phyloP scores from a whole-genome alignment of 2,797 vertebrate species.

The Taeniopygia guttata region DNA sequence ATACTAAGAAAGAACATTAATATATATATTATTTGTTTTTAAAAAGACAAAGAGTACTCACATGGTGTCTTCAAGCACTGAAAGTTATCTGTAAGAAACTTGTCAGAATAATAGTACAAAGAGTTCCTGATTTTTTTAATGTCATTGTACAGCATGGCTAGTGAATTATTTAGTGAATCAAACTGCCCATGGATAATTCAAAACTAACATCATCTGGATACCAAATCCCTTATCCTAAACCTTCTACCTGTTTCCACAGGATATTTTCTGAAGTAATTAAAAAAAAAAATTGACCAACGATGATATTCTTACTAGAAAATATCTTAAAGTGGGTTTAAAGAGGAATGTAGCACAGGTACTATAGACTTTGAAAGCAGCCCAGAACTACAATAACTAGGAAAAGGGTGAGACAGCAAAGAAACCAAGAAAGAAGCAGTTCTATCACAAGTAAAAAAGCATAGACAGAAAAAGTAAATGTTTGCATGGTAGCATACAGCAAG shows the following conservation, averaged over 20 bases:
- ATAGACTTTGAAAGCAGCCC: neutral
- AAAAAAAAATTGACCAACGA: neutral
- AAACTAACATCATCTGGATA: constrained; percentile 10
- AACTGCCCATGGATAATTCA: constrained; percentile 49
- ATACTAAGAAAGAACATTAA: neutral
- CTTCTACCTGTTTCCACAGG: neutral
- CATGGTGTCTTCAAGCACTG: neutral
- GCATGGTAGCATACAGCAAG: neutral
- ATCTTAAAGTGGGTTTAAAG: neutral
- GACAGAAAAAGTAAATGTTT: constrained; percentile 18
- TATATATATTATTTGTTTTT: neutral
- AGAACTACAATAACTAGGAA: constrained; percentile 34
- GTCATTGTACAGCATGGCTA: neutral
- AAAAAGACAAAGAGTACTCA: neutral
- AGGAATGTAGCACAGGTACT: neutral
- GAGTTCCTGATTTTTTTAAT: constrained; percentile 29
- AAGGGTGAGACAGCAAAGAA: constrained; percentile 5
- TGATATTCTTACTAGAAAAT: neutral
- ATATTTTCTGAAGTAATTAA: neutral
- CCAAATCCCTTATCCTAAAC: neutral
- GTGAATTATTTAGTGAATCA: constrained; percentile 53
- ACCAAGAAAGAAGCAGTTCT: neutral
- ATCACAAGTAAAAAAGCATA: neutral
- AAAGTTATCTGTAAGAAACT: neutral
- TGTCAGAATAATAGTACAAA: neutral